Conservation (phyloP, 2,113 vertebrate species). For the Microcebus murinus region DNA sequence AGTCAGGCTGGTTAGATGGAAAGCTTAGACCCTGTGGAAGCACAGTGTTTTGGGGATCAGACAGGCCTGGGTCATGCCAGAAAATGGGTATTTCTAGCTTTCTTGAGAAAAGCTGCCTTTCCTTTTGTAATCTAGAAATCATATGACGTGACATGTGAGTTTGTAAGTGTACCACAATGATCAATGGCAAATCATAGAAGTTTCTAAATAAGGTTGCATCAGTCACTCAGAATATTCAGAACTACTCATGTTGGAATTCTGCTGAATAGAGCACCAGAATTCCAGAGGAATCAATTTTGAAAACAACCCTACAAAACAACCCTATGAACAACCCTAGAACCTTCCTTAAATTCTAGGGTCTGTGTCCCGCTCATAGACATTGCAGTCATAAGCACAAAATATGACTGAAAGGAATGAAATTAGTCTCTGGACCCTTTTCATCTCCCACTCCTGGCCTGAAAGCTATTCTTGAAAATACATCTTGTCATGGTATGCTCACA, state of each 20-base stretch:
- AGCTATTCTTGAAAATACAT: neutral
- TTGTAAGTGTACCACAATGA: constrained; percentile 4
- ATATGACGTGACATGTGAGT: neutral
- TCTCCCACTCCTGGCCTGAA: neutral
- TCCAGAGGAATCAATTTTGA: neutral
- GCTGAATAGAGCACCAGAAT: neutral
- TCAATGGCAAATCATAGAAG: neutral
- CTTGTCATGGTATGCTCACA: neutral
- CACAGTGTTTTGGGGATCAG: neutral
- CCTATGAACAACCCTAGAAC: neutral
- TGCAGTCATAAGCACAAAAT: neutral
- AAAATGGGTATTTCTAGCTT: neutral
- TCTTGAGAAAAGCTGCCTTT: neutral
- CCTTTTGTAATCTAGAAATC: neutral
- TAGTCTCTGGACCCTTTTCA: neutral
- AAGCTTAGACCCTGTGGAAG: neutral
- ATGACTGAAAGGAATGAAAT: neutral
- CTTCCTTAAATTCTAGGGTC: neutral
- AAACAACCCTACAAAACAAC: neutral
- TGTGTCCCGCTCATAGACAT: neutral
- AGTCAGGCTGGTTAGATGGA: neutral
- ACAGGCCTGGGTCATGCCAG: neutral
- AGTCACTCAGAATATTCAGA: neutral
- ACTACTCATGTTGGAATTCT: neutral
- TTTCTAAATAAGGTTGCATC: neutral